These are phyloP conservation scores for Gavialis gangeticus DNA, from an alignment of 2,113 vertebrate species.

Conservation along the genomic window DNA sequence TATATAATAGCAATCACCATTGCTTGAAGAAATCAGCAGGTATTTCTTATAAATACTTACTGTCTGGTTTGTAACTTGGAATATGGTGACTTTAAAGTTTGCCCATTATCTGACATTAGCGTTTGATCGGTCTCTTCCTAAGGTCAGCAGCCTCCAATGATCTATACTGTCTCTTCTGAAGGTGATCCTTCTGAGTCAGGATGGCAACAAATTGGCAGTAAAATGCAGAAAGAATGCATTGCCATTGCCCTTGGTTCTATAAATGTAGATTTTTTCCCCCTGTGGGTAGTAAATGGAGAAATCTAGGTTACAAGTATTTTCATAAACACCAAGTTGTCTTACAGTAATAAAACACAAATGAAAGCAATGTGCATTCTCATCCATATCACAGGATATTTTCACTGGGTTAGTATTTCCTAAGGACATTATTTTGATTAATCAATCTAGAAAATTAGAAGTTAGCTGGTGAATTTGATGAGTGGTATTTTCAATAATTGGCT, in stretches of 20 bases:
- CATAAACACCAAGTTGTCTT: not conserved
- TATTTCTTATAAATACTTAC: not conserved
- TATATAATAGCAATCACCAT: not conserved
- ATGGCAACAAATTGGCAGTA: not conserved
- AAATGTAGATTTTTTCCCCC: not conserved
- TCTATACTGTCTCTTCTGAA: not conserved
- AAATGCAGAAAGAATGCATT: not conserved
- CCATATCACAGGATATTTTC: not conserved
- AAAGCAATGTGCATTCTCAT: not conserved
- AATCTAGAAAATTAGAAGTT: not conserved
- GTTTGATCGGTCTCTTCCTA: not conserved
- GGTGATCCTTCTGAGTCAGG: not conserved
- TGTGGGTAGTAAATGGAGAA: not conserved
- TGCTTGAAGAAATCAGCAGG: too few relatives aligned
- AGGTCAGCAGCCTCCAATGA: not conserved
- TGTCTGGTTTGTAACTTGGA: too few relatives aligned
- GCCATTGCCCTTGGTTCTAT: not conserved
- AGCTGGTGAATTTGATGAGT: not conserved
- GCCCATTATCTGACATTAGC: fast-evolving
- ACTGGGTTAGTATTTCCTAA: not conserved
- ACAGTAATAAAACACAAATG: not conserved
- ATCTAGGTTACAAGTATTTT: not conserved
- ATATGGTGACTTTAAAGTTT: not conserved
- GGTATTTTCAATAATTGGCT: not conserved
- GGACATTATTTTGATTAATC: not conserved